These are phyloP conservation scores for Polydrusus pterygomalis DNA, from an alignment of 2,888 invertebrate genomes.

Conservation along the genomic window DNA sequence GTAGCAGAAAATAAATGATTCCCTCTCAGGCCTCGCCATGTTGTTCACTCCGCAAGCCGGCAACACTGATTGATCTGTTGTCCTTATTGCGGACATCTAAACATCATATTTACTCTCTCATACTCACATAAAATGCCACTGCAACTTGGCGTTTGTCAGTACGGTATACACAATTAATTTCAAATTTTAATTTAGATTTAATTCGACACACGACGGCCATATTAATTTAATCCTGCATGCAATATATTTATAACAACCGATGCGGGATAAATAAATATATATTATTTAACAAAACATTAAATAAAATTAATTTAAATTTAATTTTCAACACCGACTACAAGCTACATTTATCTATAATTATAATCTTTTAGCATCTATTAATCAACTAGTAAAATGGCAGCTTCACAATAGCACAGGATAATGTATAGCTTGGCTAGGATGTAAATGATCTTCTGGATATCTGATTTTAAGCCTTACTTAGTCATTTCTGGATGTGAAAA, in stretches of 20 bases:
- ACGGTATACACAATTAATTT: not conserved
- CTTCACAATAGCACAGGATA: conserved; percentile 35
- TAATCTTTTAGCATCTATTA: conserved; percentile 47
- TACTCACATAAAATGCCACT: too few relatives aligned
- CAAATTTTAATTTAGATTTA: conserved; percentile 12
- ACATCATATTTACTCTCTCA: too few relatives aligned
- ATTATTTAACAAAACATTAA: conserved; percentile 31
- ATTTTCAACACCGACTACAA: conserved; percentile 31
- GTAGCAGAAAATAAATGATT: too few relatives aligned
- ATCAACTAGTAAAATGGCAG: conserved; percentile 46
- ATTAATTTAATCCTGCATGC: not conserved
- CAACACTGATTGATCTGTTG: too few relatives aligned
- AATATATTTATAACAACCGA: conserved; percentile 4
- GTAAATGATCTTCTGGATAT: conserved; percentile 26
- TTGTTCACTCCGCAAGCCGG: too few relatives aligned
- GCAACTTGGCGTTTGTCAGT: too few relatives aligned
- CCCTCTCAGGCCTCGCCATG: too few relatives aligned
- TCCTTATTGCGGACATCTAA: too few relatives aligned
- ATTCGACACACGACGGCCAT: not conserved
- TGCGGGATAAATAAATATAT: conserved; percentile 28
- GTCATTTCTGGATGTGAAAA: too few relatives aligned
- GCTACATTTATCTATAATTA: conserved; percentile 50
- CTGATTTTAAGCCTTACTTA: too few relatives aligned
- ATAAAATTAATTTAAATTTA: conserved; percentile 43
- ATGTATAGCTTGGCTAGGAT: conserved; percentile 16